These are phyloP conservation scores for Eupithecia tripunctaria DNA, from an alignment of 2,888 invertebrate species.

Conservation along the genomic window DNA sequence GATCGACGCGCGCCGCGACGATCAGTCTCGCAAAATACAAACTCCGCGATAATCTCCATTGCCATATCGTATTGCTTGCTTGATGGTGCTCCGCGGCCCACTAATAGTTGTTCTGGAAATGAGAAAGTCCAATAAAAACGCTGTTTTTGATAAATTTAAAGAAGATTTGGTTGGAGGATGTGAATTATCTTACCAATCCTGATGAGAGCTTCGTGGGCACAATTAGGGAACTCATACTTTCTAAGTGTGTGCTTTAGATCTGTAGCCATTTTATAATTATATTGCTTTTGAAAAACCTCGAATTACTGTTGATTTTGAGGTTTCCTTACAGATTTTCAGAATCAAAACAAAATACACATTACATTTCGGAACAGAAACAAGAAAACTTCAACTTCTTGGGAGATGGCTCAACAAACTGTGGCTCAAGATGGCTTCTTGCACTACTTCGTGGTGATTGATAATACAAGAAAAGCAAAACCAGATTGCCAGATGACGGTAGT, in stretches of 20 bases:
- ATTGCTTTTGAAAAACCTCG: background rate
- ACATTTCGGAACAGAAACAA: no score
- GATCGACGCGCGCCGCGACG: constrained; percentile 85
- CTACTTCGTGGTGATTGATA: no score
- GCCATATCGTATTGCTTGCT: constrained; percentile 88
- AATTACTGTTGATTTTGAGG: background rate
- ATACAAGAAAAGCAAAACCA: no score
- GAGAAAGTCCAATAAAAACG: background rate
- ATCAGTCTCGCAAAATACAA: constrained; percentile 91
- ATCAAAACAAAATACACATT: background rate
- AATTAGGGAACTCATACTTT: constrained; percentile 90
- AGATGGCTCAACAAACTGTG: no score
- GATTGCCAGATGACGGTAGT: no score
- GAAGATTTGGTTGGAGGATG: background rate
- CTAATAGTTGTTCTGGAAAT: constrained; percentile 85
- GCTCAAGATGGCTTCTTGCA: no score
- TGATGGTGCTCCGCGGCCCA: constrained; percentile 80
- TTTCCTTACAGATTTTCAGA: background rate
- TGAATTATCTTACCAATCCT: constrained; percentile 86
- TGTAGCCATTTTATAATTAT: constrained; percentile 71
- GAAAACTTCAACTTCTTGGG: no score
- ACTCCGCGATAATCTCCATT: constrained; percentile 92
- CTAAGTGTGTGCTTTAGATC: constrained; percentile 89
- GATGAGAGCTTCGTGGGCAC: constrained; percentile 89
- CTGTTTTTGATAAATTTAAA: background rate